Conservation (phyloP, 1,140 invertebrate species). For the Nixonia krombeini region DNA sequence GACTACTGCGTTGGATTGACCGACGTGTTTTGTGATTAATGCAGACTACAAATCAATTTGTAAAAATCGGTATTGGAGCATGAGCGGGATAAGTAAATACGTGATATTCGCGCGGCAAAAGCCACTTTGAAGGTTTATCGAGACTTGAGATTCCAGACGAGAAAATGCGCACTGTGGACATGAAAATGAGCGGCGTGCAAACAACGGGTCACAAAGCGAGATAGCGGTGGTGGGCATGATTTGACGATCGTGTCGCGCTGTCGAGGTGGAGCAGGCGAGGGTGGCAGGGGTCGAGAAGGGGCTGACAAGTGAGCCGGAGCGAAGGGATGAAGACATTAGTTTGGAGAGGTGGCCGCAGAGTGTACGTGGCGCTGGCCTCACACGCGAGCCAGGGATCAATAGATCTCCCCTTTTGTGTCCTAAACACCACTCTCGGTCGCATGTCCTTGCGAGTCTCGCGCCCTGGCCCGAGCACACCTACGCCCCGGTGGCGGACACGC, state of each 20-base stretch:
- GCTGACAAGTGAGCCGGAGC: slow-evolving; percentile 43
- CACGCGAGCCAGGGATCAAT: slow-evolving; percentile 66
- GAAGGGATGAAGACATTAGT: slow-evolving; percentile 68
- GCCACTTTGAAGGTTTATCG: too few relatives aligned
- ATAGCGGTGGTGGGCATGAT: slow-evolving; percentile 17
- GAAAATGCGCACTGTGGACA: too few relatives aligned
- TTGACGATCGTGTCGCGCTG: slow-evolving; percentile 7
- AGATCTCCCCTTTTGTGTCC: slow-evolving; percentile 56
- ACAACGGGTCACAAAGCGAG: slow-evolving; percentile 22
- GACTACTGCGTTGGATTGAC: too few relatives aligned
- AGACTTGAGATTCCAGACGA: too few relatives aligned
- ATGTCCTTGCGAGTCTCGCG: slow-evolving; percentile 45
- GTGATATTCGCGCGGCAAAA: too few relatives aligned
- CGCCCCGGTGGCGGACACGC: slow-evolving; percentile 18
- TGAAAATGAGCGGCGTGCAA: slow-evolving; percentile 19
- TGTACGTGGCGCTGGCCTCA: slow-evolving; percentile 60
- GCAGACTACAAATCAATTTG: too few relatives aligned
- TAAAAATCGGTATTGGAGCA: too few relatives aligned
- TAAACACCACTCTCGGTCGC: slow-evolving; percentile 42
- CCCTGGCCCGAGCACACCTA: slow-evolving; percentile 11
- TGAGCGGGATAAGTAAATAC: too few relatives aligned
- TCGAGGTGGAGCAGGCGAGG: slow-evolving; percentile 13
- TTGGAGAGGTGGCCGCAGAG: slow-evolving; percentile 47
- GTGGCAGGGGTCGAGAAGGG: too few relatives aligned
- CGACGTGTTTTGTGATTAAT: too few relatives aligned